phyloP scores from a whole-genome alignment of 92 coral and sea anemone species.

The Parazoanthus darwini region DNA sequence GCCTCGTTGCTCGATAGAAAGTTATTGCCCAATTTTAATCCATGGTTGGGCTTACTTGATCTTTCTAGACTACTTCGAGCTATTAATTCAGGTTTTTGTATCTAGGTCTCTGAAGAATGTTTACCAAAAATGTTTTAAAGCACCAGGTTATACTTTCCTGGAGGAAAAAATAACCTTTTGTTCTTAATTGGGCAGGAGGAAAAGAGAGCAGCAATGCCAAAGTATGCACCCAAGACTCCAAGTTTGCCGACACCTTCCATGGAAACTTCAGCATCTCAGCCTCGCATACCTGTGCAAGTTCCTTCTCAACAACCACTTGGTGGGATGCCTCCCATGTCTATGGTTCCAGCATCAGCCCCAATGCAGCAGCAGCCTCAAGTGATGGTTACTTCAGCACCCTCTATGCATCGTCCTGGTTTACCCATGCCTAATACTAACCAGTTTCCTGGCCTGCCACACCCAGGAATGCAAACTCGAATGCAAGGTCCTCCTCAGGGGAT shows the following conservation, averaged over 20 bases:
- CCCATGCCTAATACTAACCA: constrained; percentile 32
- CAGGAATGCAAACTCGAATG: constrained; percentile 54
- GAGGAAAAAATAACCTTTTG: not conserved
- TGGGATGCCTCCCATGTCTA: constrained; percentile 53
- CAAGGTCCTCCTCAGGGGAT: constrained; percentile 52
- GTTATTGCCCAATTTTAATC: not conserved
- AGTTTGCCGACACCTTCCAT: constrained; percentile 81
- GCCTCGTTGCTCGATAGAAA: too few species aligned
- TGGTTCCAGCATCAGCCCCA: constrained; percentile 56
- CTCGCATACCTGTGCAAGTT: constrained; percentile 55
- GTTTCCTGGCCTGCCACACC: constrained; percentile 42
- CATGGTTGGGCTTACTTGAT: not conserved
- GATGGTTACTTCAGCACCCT: constrained; percentile 54
- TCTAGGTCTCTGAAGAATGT: not conserved
- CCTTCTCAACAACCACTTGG: constrained; percentile 51
- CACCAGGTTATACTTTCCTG: not conserved
- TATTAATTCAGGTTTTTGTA: not conserved
- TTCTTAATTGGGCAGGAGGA: constrained; percentile 70
- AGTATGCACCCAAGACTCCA: constrained; percentile 85
- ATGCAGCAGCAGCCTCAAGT: constrained; percentile 58
- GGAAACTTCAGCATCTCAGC: constrained; percentile 54
- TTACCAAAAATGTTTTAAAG: not conserved
- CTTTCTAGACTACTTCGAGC: too few species aligned
- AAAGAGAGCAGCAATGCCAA: constrained; percentile 80
- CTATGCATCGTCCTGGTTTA: constrained; percentile 59